These are phyloP conservation scores for Leptinotarsa peninsularis DNA, from an alignment of 2,888 invertebrate species.

Conservation along the genomic window DNA sequence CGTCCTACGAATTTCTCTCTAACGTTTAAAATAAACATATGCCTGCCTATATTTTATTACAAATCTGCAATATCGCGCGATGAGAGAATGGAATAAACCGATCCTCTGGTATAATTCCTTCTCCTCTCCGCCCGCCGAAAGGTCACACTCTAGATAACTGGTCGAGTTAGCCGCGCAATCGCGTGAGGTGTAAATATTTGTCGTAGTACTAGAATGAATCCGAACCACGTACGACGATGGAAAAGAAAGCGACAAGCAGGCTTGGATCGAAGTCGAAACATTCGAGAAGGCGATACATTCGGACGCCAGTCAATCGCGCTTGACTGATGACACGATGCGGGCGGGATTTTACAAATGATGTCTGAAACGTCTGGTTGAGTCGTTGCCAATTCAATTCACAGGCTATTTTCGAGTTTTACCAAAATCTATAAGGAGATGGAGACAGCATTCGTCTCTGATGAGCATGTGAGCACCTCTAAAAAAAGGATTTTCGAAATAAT, in stretches of 20 bases:
- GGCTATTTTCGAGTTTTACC: too few relatives aligned
- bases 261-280: conserved; percentile 17
- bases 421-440: too few relatives aligned
- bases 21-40: not conserved
- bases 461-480: too few relatives aligned
- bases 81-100: conserved; percentile 14
- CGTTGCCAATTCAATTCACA: too few relatives aligned
- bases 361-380: too few relatives aligned
- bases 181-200: conserved; percentile 47
- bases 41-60: not conserved
- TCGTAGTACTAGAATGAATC: conserved; percentile 40
- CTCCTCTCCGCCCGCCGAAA: conserved; percentile 22
- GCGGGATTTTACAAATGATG: not conserved
- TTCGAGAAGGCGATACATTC: conserved; percentile 7
- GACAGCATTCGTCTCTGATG: too few relatives aligned
- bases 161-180: conserved; percentile 38
- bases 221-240: conserved; percentile 16
- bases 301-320: conserved; percentile 6
- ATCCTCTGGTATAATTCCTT: conserved; percentile 13
- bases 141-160: conserved; percentile 39
- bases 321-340: not conserved
- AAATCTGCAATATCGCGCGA: conserved; percentile 14
- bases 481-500: too few relatives aligned
- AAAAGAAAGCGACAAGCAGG: conserved; percentile 19
- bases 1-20: not conserved